Conservation (phyloP, 2,113 vertebrate genomes). For the Genyomyrus donnyi region DNA sequence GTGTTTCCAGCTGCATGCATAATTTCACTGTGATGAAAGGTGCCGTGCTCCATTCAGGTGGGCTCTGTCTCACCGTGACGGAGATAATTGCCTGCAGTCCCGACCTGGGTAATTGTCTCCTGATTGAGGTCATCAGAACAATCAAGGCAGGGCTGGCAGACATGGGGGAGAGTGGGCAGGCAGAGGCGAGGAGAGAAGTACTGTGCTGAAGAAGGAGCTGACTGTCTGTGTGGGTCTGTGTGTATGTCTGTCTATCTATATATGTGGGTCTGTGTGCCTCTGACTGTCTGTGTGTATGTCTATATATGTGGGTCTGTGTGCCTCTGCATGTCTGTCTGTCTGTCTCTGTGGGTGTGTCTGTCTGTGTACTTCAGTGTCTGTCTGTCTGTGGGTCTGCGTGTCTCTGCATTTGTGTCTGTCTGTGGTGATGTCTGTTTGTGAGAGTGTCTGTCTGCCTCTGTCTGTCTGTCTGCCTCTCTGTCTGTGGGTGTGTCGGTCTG, state of each 20-base stretch:
- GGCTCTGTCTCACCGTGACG: slow-evolving; percentile 68
- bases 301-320: too few species aligned
- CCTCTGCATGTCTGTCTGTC: too few species aligned
- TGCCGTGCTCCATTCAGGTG: slow-evolving; percentile 77
- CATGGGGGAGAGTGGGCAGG: slow-evolving; percentile 36
- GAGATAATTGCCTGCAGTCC: slow-evolving; percentile 80
- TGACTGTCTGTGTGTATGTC: not conserved
- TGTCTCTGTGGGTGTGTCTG: not conserved
- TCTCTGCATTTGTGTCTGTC: not conserved
- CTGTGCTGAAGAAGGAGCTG: not conserved
- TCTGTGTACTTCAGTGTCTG: not conserved
- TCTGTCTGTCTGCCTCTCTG: too few species aligned
- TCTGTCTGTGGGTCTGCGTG: not conserved
- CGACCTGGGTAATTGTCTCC: slow-evolving; percentile 85
- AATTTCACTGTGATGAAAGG: slow-evolving; percentile 65
- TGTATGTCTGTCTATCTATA: not conserved
- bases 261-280: not conserved
- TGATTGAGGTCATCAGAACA: slow-evolving; percentile 97
- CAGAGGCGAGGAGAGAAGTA: slow-evolving; percentile 35
- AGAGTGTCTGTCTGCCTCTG: not conserved
- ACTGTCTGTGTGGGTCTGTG: not conserved
- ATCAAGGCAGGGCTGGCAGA: slow-evolving; percentile 63
- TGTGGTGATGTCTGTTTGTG: not conserved
- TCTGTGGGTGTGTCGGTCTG: too few species aligned
- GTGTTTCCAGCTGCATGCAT: slow-evolving; percentile 51